These are phyloP conservation scores for Fulmarus glacialis DNA, from an alignment of 2,113 vertebrate genomes.

Conservation along the genomic window DNA sequence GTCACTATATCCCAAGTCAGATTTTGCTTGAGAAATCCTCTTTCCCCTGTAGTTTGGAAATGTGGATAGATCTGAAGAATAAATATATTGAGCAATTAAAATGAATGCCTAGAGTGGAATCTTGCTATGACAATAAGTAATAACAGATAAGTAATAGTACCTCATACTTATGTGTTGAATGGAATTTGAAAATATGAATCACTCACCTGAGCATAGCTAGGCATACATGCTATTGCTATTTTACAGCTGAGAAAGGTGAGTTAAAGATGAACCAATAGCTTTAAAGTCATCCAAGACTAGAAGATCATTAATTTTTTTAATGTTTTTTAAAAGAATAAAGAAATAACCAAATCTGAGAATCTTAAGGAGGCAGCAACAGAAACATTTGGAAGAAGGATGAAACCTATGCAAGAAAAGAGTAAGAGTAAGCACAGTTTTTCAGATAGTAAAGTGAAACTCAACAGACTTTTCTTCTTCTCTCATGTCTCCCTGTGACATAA, in stretches of 20 bases:
- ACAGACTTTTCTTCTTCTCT: not conserved
- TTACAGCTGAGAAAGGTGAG: not conserved
- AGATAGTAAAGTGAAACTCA: not conserved
- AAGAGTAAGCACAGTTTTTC: not conserved
- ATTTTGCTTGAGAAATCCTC: not conserved
- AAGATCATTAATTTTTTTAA: not conserved
- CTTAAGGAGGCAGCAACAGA: not conserved
- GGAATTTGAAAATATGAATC: not conserved
- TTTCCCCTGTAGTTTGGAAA: too few species aligned
- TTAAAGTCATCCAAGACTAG: not conserved
- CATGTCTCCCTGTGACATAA: not conserved
- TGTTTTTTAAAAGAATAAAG: not conserved
- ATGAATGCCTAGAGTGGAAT: not conserved
- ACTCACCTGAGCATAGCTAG: not conserved
- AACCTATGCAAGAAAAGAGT: not conserved
- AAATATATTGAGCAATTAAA: not conserved
- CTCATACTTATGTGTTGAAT: not conserved
- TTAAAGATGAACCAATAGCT: not conserved
- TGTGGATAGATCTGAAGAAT: too few species aligned
- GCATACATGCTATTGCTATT: not conserved
- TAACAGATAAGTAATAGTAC: not conserved
- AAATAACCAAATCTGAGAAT: not conserved
- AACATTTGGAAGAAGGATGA: not conserved
- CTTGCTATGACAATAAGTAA: not conserved
- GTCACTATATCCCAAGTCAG: not conserved